These are phyloP conservation scores for Lathamus discolor DNA, from an alignment of 2,113 vertebrate genomes.

Conservation along the genomic window DNA sequence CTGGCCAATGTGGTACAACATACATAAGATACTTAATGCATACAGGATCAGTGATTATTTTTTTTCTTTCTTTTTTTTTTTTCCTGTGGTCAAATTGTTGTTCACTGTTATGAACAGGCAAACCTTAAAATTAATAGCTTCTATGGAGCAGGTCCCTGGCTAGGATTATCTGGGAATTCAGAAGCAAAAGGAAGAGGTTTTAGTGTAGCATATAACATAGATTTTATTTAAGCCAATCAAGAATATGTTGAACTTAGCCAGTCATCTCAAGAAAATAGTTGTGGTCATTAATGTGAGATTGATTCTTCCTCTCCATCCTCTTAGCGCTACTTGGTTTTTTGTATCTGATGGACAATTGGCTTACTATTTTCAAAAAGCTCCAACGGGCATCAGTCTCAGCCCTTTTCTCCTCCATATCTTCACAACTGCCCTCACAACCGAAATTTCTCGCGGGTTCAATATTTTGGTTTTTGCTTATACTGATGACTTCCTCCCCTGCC, in stretches of 20 bases:
- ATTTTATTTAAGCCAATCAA: background rate
- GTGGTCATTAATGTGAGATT: background rate
- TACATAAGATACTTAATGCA: background rate
- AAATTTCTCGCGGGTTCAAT: background rate
- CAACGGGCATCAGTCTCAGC: background rate
- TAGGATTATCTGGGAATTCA: background rate
- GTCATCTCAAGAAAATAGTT: background rate
- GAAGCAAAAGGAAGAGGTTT: background rate
- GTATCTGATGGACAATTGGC: background rate
- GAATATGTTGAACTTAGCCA: background rate
- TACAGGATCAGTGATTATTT: background rate
- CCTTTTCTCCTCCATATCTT: background rate
- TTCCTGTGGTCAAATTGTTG: background rate
- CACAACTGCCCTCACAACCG: background rate
- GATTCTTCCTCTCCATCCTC: background rate
- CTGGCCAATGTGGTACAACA: background rate
- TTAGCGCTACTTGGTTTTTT: background rate
- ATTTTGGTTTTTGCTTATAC: background rate
- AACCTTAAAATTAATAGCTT: background rate
- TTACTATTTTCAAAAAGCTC: background rate
- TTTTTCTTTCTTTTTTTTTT: background rate
- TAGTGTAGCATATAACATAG: background rate
- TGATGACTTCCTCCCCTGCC: background rate
- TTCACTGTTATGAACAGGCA: background rate
- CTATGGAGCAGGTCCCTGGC: background rate